Conservation (phyloP, 2,113 vertebrate species). For the Thinocorus orbignyianus region DNA sequence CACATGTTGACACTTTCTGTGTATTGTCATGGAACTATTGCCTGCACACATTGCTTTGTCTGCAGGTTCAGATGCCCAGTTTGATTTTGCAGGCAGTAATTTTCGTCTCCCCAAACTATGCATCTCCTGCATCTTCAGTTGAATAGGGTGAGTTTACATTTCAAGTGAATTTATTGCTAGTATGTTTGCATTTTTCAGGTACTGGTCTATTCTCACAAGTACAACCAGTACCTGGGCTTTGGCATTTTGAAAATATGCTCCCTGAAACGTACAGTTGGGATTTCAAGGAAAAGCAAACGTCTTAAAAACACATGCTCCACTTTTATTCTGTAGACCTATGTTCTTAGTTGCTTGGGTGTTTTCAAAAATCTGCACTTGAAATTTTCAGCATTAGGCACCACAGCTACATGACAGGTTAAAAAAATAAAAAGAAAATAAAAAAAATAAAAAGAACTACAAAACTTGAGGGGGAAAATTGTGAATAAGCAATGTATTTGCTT, state of each 20-base stretch:
- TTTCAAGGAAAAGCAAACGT: not conserved
- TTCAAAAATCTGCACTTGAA: not conserved
- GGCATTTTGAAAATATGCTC: not conserved
- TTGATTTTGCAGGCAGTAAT: not conserved
- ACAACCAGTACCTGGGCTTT: not conserved
- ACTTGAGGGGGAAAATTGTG: not conserved
- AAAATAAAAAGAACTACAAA: not conserved
- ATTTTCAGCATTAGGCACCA: not conserved
- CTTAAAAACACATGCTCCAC: not conserved
- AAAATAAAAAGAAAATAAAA: not conserved
- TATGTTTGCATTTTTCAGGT: not conserved
- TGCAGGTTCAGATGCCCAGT: not conserved
- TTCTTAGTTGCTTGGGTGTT: not conserved
- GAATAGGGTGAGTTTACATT: not conserved
- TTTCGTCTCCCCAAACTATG: not conserved
- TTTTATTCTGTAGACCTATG: not conserved
- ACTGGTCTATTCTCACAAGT: not conserved
- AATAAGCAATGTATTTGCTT: not conserved
- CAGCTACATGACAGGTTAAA: not conserved
- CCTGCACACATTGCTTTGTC: accelerated
- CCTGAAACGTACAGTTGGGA: not conserved
- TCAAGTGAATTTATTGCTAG: not conserved
- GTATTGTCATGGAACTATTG: not conserved
- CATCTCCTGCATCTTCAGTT: not conserved
- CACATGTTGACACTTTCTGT: not conserved